These are phyloP conservation scores for Ataeniobius toweri DNA, from an alignment of 2,797 vertebrate species.

Conservation along the genomic window DNA sequence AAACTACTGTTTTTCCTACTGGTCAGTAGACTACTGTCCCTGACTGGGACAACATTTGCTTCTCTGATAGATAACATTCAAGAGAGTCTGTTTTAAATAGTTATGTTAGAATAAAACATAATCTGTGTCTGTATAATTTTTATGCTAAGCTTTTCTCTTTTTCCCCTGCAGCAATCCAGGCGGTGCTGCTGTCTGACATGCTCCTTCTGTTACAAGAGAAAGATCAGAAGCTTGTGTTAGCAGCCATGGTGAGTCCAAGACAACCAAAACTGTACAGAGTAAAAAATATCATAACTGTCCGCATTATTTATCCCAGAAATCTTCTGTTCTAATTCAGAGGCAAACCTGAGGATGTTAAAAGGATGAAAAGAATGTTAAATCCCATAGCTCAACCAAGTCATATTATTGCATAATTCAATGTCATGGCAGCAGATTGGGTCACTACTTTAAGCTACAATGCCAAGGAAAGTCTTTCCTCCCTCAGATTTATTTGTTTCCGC, in stretches of 20 bases:
- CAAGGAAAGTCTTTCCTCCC: neutral
- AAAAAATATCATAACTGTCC: neutral
- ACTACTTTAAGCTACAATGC: neutral
- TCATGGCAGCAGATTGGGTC: neutral
- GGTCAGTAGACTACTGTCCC: neutral
- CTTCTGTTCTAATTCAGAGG: neutral
- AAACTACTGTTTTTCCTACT: neutral
- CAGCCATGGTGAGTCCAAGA: constrained; percentile 85
- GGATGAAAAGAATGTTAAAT: neutral
- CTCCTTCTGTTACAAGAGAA: constrained; percentile 97
- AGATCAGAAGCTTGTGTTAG: constrained; percentile 91
- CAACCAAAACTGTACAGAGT: neutral
- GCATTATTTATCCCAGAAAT: too few species aligned
- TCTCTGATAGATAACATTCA: neutral
- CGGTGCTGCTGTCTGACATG: constrained; percentile 89
- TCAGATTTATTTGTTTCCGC: neutral
- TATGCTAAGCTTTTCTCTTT: constrained; percentile 9
- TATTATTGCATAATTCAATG: neutral
- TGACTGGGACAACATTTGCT: neutral
- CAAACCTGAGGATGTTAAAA: neutral
- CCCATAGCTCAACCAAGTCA: neutral
- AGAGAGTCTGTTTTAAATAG: neutral
- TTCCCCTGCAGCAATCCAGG: constrained; percentile 83
- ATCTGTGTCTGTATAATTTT: neutral
- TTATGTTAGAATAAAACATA: too few species aligned